Percentiles rank a stretch among this genome's conserved stretches.
Evolutionary conservation across 2,888 invertebrate genomes (phyloP).

Genomic region (Rotaria macrura): DNA sequence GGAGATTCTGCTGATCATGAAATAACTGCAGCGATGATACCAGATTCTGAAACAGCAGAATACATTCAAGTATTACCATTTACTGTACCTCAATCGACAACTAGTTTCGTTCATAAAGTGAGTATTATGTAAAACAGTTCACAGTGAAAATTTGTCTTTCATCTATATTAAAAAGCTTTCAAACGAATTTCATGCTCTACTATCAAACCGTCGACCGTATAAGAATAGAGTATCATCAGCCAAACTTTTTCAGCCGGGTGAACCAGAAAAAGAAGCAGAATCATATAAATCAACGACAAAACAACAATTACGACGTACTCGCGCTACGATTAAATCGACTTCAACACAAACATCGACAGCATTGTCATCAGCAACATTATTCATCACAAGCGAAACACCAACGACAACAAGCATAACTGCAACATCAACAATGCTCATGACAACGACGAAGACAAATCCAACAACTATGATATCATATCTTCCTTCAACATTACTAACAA

Average conservation of each 20-base stretch:
- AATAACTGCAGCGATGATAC: neutral
- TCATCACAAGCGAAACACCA: neutral
- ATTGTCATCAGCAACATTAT: neutral
- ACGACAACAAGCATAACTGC: neutral
- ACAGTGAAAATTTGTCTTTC: neutral
- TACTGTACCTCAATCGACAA: neutral
- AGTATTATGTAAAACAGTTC: neutral
- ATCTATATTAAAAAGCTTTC: neutral
- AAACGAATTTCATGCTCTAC: neutral
- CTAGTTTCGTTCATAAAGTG: neutral
- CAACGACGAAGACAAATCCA: neutral
- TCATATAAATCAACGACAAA: neutral
- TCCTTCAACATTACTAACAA: neutral
- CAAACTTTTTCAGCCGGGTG: neutral
- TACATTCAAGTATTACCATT: neutral
- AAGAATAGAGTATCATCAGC: neutral
- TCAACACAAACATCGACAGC: neutral
- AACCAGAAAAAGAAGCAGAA: constrained; percentile 3
- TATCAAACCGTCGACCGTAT: neutral
- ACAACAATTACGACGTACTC: neutral
- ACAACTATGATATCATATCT: neutral
- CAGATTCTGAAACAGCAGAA: neutral
- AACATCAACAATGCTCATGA: neutral
- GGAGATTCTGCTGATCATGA: neutral
- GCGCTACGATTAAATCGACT: neutral